These are phyloP conservation scores for Sylvia atricapilla DNA, from an alignment of 2,113 vertebrate genomes.

Conservation along the genomic window DNA sequence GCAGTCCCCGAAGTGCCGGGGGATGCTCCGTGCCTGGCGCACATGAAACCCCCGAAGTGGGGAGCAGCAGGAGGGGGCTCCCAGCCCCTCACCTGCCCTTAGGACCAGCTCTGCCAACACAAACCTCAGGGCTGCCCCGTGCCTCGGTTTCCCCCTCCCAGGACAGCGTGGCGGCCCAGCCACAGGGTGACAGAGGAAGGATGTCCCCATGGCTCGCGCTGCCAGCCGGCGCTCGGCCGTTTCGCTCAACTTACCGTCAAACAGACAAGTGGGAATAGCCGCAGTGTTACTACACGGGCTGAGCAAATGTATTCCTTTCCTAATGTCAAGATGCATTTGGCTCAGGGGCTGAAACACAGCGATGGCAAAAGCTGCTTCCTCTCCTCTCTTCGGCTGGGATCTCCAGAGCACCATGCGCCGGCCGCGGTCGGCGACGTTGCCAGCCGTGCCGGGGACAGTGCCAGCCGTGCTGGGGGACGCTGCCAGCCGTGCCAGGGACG, in stretches of 20 bases:
- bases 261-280: conserved; percentile 53
- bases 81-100: neutral
- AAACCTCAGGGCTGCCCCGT: neutral
- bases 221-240: neutral
- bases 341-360: conserved; percentile 55
- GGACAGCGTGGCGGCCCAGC: fast-evolving
- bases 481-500: neutral
- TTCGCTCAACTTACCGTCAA: conserved; percentile 29
- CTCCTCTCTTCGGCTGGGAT: conserved; percentile 26
- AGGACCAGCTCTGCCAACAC: neutral
- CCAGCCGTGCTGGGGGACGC: neutral
- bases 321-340: conserved; percentile 70
- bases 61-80: neutral
- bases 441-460: neutral
- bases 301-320: conserved; percentile 71
- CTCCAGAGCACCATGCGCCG: conserved; percentile 30
- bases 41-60: fast-evolving
- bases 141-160: neutral
- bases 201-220: neutral
- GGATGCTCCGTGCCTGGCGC: neutral
- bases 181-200: fast-evolving
- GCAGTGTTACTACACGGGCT: conserved; percentile 58
- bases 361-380: conserved; percentile 56
- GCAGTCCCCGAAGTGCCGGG: neutral
- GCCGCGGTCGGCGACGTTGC: neutral